Evolutionary conservation across 2,888 invertebrate species (phyloP).

Genomic region (Ctena decussata): DNA sequence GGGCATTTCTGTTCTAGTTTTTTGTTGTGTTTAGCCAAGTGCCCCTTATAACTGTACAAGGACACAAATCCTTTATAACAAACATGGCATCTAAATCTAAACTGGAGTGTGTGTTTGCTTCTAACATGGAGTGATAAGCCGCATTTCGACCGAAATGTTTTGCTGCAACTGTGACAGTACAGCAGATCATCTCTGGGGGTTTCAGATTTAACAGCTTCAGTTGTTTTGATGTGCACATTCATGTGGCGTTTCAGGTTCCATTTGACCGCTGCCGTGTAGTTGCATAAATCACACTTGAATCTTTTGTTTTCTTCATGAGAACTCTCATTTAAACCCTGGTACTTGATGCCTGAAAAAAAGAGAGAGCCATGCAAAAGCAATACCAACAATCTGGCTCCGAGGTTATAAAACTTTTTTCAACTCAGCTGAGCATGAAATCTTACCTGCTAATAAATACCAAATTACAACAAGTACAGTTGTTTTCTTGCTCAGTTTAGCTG

Average conservation of each 20-base stretch:
- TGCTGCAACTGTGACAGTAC: neutral
- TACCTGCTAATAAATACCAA: too few species aligned
- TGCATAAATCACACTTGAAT: neutral
- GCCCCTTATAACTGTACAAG: neutral
- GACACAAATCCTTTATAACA: neutral
- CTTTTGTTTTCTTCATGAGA: neutral
- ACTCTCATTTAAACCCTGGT: neutral
- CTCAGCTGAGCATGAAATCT: too few species aligned
- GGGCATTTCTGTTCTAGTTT: neutral
- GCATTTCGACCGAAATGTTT: neutral
- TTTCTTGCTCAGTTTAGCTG: too few species aligned
- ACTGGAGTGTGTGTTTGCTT: neutral
- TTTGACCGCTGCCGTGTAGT: neutral
- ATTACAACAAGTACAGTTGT: too few species aligned
- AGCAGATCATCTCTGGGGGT: neutral
- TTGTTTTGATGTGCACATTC: neutral
- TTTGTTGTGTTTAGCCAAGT: neutral
- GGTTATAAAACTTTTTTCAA: too few species aligned
- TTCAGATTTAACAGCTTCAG: neutral
- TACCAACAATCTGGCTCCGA: too few species aligned
- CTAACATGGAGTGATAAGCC: neutral
- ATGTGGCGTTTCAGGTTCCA: neutral
- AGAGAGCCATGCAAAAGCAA: too few species aligned
- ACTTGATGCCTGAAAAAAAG: too few species aligned
- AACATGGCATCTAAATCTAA: neutral